Conservation (phyloP, 2,113 vertebrate genomes). For the Mastomys coucha region DNA sequence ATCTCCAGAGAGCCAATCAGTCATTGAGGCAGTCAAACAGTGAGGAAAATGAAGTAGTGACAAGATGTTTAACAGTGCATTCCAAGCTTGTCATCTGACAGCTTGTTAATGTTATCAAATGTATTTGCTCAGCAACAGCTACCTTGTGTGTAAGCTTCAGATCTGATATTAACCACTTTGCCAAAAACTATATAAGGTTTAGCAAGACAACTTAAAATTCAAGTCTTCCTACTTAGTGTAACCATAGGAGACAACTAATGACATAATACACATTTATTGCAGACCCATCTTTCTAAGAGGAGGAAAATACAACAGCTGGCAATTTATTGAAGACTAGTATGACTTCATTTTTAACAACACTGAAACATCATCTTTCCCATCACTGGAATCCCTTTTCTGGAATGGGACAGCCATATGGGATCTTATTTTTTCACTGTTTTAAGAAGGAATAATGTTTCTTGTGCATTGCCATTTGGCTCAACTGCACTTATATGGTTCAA, state of each 20-base stretch:
- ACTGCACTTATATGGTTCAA: constrained; percentile 71
- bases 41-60: constrained; percentile 71
- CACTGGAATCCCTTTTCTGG: constrained; percentile 76
- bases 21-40: constrained; percentile 73
- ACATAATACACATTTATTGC: constrained; percentile 48
- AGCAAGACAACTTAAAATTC: constrained; percentile 63
- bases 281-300: constrained; percentile 57
- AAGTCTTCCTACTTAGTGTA: constrained; percentile 57
- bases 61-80: constrained; percentile 64
- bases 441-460: constrained; percentile 74
- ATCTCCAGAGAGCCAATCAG: constrained; percentile 55
- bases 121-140: constrained; percentile 61
- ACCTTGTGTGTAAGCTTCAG: constrained; percentile 65
- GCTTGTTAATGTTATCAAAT: constrained; percentile 52
- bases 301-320: constrained; percentile 56
- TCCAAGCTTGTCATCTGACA: constrained; percentile 73
- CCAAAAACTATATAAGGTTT: constrained; percentile 74
- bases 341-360: constrained; percentile 37
- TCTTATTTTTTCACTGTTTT: constrained; percentile 79
- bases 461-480: constrained; percentile 75
- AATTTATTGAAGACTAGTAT: constrained; percentile 70
- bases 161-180: constrained; percentile 73
- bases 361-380: constrained; percentile 47
- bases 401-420: constrained; percentile 81
- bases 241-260: constrained; percentile 38